Conservation (phyloP, 2,888 invertebrate genomes). For the Ophion costatus region DNA sequence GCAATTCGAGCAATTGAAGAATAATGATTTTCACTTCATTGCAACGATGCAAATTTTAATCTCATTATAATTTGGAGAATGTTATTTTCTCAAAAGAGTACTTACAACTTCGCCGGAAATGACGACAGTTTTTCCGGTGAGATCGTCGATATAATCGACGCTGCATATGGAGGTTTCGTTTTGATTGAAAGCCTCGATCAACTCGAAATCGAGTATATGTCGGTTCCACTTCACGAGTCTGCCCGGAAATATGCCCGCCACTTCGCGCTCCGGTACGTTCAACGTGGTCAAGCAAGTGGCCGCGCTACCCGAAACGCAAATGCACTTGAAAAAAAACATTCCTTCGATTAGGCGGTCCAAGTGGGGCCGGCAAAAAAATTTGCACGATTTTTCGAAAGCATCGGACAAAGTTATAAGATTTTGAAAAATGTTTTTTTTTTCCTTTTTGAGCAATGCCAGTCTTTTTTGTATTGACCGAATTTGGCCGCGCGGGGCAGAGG, state of each 20-base stretch:
- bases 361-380: background rate
- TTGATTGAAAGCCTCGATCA: slow-evolving; percentile 69
- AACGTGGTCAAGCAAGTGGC: slow-evolving; percentile 66
- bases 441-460: background rate
- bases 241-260: slow-evolving; percentile 59
- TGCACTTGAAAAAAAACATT: slow-evolving; percentile 47
- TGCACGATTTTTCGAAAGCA: slow-evolving; percentile 1
- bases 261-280: slow-evolving; percentile 42
- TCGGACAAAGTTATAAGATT: background rate
- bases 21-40: no score
- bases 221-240: slow-evolving; percentile 70
- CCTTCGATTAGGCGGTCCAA: background rate
- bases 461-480: background rate
- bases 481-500: background rate
- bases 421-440: background rate
- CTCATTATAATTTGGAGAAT: background rate
- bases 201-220: slow-evolving; percentile 64
- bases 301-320: slow-evolving; percentile 41
- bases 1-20: no score
- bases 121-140: slow-evolving; percentile 76
- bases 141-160: slow-evolving; percentile 69
- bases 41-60: no score
- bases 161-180: slow-evolving; percentile 71
- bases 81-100: slow-evolving; percentile 8
- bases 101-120: slow-evolving; percentile 79